phyloP scores from a whole-genome alignment of 2,797 vertebrate species.

The Argyrosomus regius region DNA sequence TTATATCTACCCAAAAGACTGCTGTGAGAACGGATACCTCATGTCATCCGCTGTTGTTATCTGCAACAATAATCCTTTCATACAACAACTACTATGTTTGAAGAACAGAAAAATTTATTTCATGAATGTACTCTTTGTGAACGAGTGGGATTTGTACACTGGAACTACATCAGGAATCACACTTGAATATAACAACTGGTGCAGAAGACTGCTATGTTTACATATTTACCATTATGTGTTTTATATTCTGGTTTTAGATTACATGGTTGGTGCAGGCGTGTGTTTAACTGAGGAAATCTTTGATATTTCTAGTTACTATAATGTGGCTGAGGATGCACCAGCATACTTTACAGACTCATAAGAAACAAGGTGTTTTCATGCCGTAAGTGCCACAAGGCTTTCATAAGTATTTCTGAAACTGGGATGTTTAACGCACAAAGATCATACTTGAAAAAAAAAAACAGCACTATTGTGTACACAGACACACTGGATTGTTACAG shows the following conservation, averaged over 20 bases:
- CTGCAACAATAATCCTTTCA: not conserved
- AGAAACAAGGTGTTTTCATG: not conserved
- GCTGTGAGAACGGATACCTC: conserved; percentile 4
- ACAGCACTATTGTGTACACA: too few species aligned
- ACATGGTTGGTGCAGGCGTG: not conserved
- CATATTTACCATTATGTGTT: not conserved
- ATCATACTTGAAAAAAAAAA: not conserved
- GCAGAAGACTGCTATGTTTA: not conserved
- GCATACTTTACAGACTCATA: not conserved
- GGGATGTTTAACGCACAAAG: not conserved
- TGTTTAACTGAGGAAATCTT: not conserved
- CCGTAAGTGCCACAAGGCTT: not conserved
- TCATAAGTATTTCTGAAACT: not conserved
- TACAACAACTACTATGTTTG: not conserved
- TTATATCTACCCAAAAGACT: not conserved
- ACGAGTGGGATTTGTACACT: not conserved
- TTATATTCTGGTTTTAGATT: not conserved
- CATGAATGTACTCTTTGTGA: not conserved
- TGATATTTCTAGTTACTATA: conserved; percentile 1
- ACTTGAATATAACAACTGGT: conserved; percentile 9
- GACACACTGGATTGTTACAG: not conserved
- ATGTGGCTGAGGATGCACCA: not conserved
- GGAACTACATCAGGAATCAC: not conserved
- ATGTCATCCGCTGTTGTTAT: not conserved
- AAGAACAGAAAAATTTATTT: not conserved